Percentiles rank a stretch among this genome's conserved stretches.
Evolutionary conservation across 2,888 invertebrate species (phyloP).

Genomic region (Euphydryas editha): DNA sequence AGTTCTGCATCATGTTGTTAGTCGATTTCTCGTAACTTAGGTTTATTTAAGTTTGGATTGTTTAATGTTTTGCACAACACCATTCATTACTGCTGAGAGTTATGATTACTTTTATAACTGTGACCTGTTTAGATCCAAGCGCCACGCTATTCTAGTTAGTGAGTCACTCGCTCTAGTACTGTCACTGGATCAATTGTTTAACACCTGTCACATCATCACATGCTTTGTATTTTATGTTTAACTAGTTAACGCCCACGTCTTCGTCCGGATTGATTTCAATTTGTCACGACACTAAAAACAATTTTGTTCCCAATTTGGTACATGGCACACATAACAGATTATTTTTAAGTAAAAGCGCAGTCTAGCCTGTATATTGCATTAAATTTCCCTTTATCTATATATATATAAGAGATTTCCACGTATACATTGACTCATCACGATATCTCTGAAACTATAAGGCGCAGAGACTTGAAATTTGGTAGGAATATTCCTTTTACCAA

Average conservation of each 20-base stretch:
- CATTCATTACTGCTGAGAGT: conserved; percentile 24
- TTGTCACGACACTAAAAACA: not conserved
- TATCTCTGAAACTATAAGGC: too few relatives aligned
- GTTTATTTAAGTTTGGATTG: not conserved
- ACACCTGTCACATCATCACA: conserved; percentile 28
- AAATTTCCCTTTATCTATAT: too few relatives aligned
- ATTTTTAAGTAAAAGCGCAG: too few relatives aligned
- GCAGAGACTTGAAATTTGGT: too few relatives aligned
- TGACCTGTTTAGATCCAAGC: conserved; percentile 53
- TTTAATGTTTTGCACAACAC: conserved; percentile 20
- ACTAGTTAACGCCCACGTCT: not conserved
- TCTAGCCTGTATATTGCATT: too few relatives aligned
- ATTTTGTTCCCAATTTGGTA: too few relatives aligned
- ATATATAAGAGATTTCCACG: too few relatives aligned
- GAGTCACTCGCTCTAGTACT: conserved; percentile 50
- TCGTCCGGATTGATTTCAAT: not conserved
- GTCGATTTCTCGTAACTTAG: not conserved
- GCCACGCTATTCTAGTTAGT: conserved; percentile 51
- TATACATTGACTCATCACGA: too few relatives aligned
- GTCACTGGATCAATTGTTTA: conserved; percentile 30
- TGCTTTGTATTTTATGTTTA: not conserved
- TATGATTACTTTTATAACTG: conserved; percentile 42
- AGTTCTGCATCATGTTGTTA: not conserved
- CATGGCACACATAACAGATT: too few relatives aligned
- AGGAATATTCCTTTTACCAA: too few relatives aligned